A percentile compares a stretch with the other conserved stretches of the same genome.
These are phyloP conservation scores for Paraplagusia blochii DNA, from an alignment of 2,113 vertebrate species.

Conservation along the genomic window DNA sequence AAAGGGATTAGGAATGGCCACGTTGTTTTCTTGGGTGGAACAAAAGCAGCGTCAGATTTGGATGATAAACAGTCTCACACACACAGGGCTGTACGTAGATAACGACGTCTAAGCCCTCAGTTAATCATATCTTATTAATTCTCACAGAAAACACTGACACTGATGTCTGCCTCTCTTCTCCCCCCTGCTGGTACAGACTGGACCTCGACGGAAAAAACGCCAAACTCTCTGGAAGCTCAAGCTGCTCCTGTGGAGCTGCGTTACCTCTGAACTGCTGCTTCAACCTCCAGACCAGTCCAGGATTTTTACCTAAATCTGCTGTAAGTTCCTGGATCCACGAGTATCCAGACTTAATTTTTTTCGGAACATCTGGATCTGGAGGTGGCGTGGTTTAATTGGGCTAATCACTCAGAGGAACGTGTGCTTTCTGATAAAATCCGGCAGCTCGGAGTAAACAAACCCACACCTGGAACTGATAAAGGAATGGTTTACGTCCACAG, in stretches of 20 bases:
- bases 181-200: conserved; percentile 52
- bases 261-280: conserved; percentile 50
- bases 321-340: conserved; percentile 45
- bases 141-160: neutral
- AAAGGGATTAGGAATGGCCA: conserved; percentile 19
- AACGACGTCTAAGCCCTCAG: neutral
- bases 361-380: conserved; percentile 42
- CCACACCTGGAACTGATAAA: conserved; percentile 17
- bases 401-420: conserved; percentile 22
- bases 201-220: conserved; percentile 34
- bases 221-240: conserved; percentile 37
- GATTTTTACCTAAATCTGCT: conserved; percentile 61
- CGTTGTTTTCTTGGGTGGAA: conserved; percentile 2
- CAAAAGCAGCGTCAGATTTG: conserved; percentile 18
- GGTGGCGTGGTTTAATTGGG: conserved; percentile 19
- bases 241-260: conserved; percentile 59
- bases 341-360: conserved; percentile 1
- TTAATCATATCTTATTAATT: conserved; percentile 15
- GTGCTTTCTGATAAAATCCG: conserved; percentile 21
- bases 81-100: neutral
- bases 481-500: conserved; percentile 13
- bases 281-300: conserved; percentile 40
- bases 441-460: conserved; percentile 24
- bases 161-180: conserved; percentile 45
- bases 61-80: conserved; percentile 8